A percentile compares a stretch with the other conserved stretches of the same genome.
These are phyloP conservation scores for Eilema griseolum DNA, from an alignment of 2,888 invertebrate species.

Conservation along the genomic window DNA sequence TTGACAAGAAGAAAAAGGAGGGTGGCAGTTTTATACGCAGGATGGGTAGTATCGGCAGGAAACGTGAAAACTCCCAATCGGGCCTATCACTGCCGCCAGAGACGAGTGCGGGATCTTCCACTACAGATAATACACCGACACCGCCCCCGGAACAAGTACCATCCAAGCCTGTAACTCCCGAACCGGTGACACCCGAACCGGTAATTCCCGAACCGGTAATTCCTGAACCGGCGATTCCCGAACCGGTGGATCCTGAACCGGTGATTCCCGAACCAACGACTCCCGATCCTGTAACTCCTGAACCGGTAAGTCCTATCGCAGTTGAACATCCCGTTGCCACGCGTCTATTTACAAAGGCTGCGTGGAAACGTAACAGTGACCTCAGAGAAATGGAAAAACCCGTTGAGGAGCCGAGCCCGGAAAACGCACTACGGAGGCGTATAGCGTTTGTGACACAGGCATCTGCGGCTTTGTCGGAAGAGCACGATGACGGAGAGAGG, in stretches of 20 bases:
- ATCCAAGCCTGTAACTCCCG: slow-evolving; percentile 27
- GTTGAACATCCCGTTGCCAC: slow-evolving; percentile 84
- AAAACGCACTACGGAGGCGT: slow-evolving; percentile 79
- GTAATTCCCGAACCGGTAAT: slow-evolving; percentile 62
- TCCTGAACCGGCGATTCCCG: slow-evolving; percentile 49
- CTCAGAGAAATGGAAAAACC: slow-evolving; percentile 75
- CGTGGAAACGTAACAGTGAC: slow-evolving; percentile 79
- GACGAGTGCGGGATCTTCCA: slow-evolving; percentile 41
- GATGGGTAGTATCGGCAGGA: slow-evolving; percentile 79
- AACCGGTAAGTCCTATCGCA: slow-evolving; percentile 75
- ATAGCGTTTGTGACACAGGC: slow-evolving; percentile 86
- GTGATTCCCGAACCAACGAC: slow-evolving; percentile 40
- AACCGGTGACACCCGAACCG: slow-evolving; percentile 32
- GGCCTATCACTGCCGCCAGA: slow-evolving; percentile 52
- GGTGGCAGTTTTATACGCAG: slow-evolving; percentile 70
- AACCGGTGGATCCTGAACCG: slow-evolving; percentile 23
- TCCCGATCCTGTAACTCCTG: slow-evolving; percentile 53
- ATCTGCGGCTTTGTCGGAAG: slow-evolving; percentile 84
- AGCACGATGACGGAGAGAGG: slow-evolving; percentile 79
- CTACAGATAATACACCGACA: slow-evolving; percentile 36
- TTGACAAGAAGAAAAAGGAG: slow-evolving; percentile 77
- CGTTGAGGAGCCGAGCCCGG: slow-evolving; percentile 81
- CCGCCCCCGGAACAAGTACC: slow-evolving; percentile 38
- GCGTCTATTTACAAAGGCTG: slow-evolving; percentile 84
- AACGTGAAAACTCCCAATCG: slow-evolving; percentile 63